Conservation (phyloP, 2,888 invertebrate genomes). For the Slavum lentiscoides region DNA sequence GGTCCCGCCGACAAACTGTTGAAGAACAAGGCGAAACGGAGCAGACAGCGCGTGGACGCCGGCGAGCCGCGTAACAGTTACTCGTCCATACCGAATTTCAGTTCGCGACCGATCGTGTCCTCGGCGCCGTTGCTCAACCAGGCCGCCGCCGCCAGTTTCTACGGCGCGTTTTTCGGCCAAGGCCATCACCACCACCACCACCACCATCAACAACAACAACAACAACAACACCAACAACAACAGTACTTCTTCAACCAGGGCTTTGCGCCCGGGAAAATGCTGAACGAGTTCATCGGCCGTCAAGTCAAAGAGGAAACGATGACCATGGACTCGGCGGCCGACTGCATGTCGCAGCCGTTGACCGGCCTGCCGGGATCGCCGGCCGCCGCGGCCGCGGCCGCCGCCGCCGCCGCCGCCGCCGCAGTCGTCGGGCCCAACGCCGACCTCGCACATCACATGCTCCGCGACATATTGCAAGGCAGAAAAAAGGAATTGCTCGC, state of each 20-base stretch:
- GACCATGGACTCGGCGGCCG: slow-evolving; percentile 60
- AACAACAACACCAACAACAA: slow-evolving; percentile 58
- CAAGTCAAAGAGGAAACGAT: slow-evolving; percentile 69
- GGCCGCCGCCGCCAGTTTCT: slow-evolving; percentile 68
- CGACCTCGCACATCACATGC: slow-evolving; percentile 71
- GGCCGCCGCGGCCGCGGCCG: slow-evolving; percentile 55
- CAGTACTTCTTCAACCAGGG: slow-evolving; percentile 80
- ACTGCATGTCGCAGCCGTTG: slow-evolving; percentile 59
- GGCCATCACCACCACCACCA: slow-evolving; percentile 58
- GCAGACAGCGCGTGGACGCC: slow-evolving; percentile 95
- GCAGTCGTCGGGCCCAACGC: slow-evolving; percentile 57
- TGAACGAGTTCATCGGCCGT: slow-evolving; percentile 84
- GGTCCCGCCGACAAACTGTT: slow-evolving; percentile 70
- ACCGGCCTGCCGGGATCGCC: slow-evolving; percentile 60
- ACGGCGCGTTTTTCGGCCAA: slow-evolving; percentile 78
- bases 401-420: too few relatives aligned
- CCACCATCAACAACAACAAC: too few relatives aligned
- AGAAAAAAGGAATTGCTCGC: slow-evolving; percentile 80
- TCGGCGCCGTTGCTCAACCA: slow-evolving; percentile 71
- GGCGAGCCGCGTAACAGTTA: slow-evolving; percentile 93
- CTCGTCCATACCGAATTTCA: slow-evolving; percentile 77
- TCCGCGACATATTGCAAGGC: slow-evolving; percentile 86
- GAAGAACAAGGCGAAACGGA: slow-evolving; percentile 90
- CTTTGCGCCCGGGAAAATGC: slow-evolving; percentile 83
- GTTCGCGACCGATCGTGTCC: slow-evolving; percentile 67